Percentiles rank a stretch among this genome's conserved stretches.
phyloP scores from a whole-genome alignment of 2,113 vertebrate genomes.

The Ictalurus furcatus region DNA sequence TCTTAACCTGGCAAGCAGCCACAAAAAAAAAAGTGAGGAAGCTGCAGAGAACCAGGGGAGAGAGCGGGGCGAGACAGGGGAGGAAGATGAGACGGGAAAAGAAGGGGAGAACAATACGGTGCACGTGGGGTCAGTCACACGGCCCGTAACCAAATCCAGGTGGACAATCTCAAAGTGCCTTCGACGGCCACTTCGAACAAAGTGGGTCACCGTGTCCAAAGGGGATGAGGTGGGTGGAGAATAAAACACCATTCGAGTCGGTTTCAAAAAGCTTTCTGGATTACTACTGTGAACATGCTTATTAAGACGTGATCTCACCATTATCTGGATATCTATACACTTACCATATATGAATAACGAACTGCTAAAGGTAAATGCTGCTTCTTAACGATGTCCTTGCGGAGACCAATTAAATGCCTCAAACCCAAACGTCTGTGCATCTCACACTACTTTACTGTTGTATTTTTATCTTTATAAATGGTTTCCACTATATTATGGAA shows the following conservation, averaged over 20 bases:
- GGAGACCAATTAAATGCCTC: neutral
- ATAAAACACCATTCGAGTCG: neutral
- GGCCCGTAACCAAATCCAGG: slow-evolving; percentile 66
- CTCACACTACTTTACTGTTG: neutral
- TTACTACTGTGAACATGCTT: neutral
- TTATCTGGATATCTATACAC: no score
- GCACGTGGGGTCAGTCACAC: slow-evolving; percentile 47
- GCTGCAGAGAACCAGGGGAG: slow-evolving; percentile 40
- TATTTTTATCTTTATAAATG: slow-evolving; percentile 1
- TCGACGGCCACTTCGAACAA: slow-evolving; percentile 56
- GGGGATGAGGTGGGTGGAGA: slow-evolving; percentile 31
- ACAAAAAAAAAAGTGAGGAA: slow-evolving; percentile 60
- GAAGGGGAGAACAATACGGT: slow-evolving; percentile 48
- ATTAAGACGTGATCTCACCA: neutral
- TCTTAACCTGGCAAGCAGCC: slow-evolving; percentile 61
- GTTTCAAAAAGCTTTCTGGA: neutral
- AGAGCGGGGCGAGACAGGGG: slow-evolving; percentile 20
- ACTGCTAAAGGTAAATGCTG: neutral
- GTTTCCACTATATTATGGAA: slow-evolving; percentile 25
- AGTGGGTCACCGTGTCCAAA: slow-evolving; percentile 62
- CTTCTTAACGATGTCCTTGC: neutral
- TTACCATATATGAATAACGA: neutral
- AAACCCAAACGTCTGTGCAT: no score
- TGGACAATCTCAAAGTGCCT: slow-evolving; percentile 56
- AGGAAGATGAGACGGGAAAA: slow-evolving; percentile 3